Evolutionary conservation across 2,888 invertebrate genomes (phyloP), one percentile per base, ranked within the genome.

Genomic region (Spodoptera picta): DNA sequence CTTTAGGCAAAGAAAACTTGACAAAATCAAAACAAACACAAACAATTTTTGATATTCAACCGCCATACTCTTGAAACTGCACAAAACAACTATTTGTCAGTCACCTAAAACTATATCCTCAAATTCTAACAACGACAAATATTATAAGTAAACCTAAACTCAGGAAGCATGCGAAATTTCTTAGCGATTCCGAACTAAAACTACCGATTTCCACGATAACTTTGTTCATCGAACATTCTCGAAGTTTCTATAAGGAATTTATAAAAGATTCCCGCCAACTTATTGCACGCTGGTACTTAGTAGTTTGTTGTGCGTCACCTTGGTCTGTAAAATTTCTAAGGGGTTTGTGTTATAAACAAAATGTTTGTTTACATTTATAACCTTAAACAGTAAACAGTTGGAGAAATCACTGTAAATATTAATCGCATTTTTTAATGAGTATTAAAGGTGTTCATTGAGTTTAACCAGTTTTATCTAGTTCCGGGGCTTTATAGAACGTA

Each of bases 241-340:
- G 48, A 79, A 79, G 69, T 79, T 72, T 49, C 36, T 49, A 46
- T 58, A 45, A 68, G 65, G 77, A 64, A 73, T 72, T 65, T 69
- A 31, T 62, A 63, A 69, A 73, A 76, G 67, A 69, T 76, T 71
- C 51, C 44, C 56, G 59, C 54, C 50, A 62, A 75, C 44, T 73
- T 71, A 45, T 57, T 27, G 48, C 11, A 52, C 19, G 45, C 12
- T 46, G 60, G 12, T 53, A 69, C 60, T 75, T 58, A 24, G 31
- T 19, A n/a, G 49, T 47, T 58, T 31, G 31, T 19, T n/a, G 49
- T 48, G 43, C 60, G 63, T 49, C 60, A 61, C 57, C 43, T 64
- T 52, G 44, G 7, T 55, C 24, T 62, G 43, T 11, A 14, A 45
- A 57, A 24, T 53, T 69, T 55, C 19, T 36, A 58, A 55, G 9